Percentiles rank a stretch among this genome's conserved stretches.
phyloP scores from a whole-genome alignment of 2,113 vertebrate species.

The Lagopus leucura region DNA sequence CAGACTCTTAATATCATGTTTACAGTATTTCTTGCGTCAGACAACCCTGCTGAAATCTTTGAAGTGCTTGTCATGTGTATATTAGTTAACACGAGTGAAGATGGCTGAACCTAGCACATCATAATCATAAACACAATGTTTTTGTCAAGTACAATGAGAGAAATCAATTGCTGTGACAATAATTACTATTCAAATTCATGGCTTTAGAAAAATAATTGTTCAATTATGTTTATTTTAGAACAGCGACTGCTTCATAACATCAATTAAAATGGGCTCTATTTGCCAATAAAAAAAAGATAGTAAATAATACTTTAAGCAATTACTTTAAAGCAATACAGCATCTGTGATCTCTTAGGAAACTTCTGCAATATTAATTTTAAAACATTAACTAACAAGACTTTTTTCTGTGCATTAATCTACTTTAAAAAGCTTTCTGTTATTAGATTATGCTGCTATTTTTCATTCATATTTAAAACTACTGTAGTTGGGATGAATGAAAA shows the following conservation, averaged over 20 bases:
- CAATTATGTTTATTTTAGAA: slow-evolving; percentile 54
- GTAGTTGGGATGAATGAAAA: background rate
- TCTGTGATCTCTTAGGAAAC: background rate
- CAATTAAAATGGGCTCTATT: slow-evolving; percentile 61
- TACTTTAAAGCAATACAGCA: background rate
- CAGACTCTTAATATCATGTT: slow-evolving; percentile 21
- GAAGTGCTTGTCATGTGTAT: slow-evolving; percentile 3
- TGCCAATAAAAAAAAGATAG: slow-evolving; percentile 36
- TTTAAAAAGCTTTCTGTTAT: background rate
- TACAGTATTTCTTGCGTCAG: slow-evolving; percentile 12
- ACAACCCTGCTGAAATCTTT: slow-evolving; percentile 33
- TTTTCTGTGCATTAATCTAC: background rate
- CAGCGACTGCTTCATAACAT: slow-evolving; percentile 41
- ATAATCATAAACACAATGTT: slow-evolving; percentile 58
- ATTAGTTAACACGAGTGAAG: slow-evolving; percentile 38
- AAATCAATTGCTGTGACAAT: slow-evolving; percentile 58
- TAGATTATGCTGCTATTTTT: accelerated
- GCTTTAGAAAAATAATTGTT: slow-evolving; percentile 52
- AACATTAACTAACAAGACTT: background rate
- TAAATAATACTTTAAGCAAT: slow-evolving; percentile 30
- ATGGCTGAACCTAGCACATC: slow-evolving; percentile 43
- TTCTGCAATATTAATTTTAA: background rate
- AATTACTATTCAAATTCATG: slow-evolving; percentile 35
- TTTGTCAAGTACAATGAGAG: slow-evolving; percentile 46
- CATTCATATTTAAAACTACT: background rate